Evolutionary conservation across 30 jellyfish, hydroid and myxozoan genomes (phyloP).

Genomic region (Hydractinia symbiolongicarpus): DNA sequence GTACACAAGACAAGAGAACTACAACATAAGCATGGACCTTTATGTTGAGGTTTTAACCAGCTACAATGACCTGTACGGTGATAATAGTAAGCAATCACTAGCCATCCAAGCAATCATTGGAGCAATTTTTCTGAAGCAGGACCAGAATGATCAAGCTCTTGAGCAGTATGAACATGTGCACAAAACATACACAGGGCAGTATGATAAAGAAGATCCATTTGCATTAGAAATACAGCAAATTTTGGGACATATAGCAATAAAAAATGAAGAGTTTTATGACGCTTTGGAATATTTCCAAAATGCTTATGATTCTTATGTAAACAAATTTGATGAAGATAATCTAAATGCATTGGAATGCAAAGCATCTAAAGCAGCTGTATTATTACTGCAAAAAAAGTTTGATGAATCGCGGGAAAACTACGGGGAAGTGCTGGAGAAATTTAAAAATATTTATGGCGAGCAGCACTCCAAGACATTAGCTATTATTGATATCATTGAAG

Average conservation of each 20-base stretch:
- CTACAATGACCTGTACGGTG: background rate
- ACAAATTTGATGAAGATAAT: slow-evolving; percentile 1
- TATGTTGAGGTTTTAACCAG: background rate
- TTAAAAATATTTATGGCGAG: background rate
- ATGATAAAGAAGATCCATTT: background rate
- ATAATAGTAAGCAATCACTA: background rate
- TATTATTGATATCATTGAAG: background rate
- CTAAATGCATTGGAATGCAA: slow-evolving; percentile 2
- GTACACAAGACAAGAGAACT: background rate
- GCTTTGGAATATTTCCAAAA: background rate
- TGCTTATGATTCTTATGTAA: slow-evolving; percentile 2
- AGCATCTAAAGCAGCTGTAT: slow-evolving; percentile 16
- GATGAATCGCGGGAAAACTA: background rate
- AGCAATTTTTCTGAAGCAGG: background rate
- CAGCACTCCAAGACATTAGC: background rate
- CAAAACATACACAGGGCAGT: slow-evolving; percentile 2
- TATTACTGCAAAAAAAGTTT: slow-evolving; percentile 11
- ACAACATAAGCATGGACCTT: slow-evolving; percentile 1
- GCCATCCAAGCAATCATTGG: background rate
- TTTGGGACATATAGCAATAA: background rate
- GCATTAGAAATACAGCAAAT: background rate
- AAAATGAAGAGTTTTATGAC: background rate
- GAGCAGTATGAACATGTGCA: slow-evolving; percentile 1
- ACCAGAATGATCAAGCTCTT: background rate
- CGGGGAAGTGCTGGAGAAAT: background rate